Evolutionary conservation across 37 sponge, comb jelly and placozoan genomes (phyloP).

Genomic region (Petrosia ficiformis): DNA sequence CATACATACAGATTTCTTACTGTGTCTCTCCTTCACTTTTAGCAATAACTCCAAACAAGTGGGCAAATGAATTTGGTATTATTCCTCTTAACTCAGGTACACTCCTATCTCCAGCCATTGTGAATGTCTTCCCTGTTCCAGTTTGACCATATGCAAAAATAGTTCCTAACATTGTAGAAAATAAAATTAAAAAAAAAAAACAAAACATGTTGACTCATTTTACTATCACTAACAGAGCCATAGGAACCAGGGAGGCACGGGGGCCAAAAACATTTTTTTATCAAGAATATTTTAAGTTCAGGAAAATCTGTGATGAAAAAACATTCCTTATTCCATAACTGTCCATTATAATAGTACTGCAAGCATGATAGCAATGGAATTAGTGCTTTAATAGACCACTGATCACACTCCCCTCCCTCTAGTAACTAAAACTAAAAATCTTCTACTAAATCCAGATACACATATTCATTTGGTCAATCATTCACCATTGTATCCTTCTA

Average conservation of each 20-base stretch:
- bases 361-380: too few species aligned
- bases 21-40: constrained; percentile 75
- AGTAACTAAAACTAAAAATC: too few species aligned
- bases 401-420: too few species aligned
- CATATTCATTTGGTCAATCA: too few species aligned
- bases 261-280: neutral
- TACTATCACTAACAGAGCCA: neutral
- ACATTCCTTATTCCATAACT: too few species aligned
- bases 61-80: constrained; percentile 98
- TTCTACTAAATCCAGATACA: too few species aligned
- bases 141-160: constrained; percentile 99
- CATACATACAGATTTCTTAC: constrained; percentile 42
- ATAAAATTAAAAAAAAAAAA: constrained; percentile 6
- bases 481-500: constrained; percentile 97
- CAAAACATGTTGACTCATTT: neutral
- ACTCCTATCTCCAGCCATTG: constrained; percentile 87
- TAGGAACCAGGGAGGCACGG: neutral
- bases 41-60: constrained; percentile 77
- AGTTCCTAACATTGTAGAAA: constrained; percentile 60
- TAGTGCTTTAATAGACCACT: too few species aligned
- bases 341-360: too few species aligned
- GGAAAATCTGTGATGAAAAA: too few species aligned
- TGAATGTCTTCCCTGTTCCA: constrained; percentile 97
- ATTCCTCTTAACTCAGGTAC: constrained; percentile 87
- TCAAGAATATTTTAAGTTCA: too few species aligned